Conservation (phyloP, 2,113 vertebrate genomes). For the Xyrauchen texanus region DNA sequence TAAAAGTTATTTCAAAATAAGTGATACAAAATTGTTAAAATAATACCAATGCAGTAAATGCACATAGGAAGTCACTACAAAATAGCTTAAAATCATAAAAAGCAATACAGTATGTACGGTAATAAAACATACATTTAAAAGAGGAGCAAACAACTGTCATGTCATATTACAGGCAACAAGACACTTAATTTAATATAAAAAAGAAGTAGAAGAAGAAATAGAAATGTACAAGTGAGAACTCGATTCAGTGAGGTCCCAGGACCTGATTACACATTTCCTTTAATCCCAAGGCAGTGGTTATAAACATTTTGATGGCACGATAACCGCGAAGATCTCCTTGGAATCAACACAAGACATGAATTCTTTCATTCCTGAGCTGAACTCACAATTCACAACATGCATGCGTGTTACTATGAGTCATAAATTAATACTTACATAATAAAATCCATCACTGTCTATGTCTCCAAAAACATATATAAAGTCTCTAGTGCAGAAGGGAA, state of each 20-base stretch:
- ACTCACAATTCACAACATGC: background rate
- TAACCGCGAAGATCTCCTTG: constrained; percentile 88
- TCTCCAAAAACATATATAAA: constrained; percentile 86
- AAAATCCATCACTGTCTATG: constrained; percentile 95
- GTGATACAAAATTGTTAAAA: background rate
- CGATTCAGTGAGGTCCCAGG: constrained; percentile 31
- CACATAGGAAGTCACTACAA: background rate
- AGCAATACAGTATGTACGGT: background rate
- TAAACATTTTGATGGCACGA: constrained; percentile 91
- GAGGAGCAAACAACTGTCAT: background rate
- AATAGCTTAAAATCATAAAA: background rate
- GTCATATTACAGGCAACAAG: background rate
- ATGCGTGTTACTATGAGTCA: background rate
- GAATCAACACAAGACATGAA: constrained; percentile 27
- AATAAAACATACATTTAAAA: constrained; percentile 16
- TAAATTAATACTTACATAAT: constrained; percentile 86
- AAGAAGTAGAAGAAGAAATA: too few species aligned
- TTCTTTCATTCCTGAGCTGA: background rate
- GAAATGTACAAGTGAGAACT: too few species aligned
- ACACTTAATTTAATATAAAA: too few species aligned
- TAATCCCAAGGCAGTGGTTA: constrained; percentile 72
- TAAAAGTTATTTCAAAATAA: background rate
- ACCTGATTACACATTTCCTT: constrained; percentile 37
- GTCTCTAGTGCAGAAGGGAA: constrained; percentile 86
- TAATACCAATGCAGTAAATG: background rate